Conservation (phyloP, 2,113 vertebrate genomes). For the Platysteira castanea region DNA sequence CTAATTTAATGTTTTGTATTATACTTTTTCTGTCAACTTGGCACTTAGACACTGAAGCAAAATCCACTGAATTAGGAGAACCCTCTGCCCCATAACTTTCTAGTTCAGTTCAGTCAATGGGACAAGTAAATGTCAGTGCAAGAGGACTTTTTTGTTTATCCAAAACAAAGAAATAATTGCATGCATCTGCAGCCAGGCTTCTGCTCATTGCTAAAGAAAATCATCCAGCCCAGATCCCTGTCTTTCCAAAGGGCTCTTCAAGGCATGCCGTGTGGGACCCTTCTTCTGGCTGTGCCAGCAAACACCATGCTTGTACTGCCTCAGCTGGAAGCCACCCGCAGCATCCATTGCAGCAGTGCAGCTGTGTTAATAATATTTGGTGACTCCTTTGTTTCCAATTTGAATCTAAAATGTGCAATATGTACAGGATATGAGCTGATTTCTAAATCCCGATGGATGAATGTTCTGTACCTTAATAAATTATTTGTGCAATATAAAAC, state of each 20-base stretch:
- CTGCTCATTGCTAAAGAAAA: background rate
- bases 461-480: constrained; percentile 64
- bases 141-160: background rate
- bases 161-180: background rate
- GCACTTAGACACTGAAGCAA: background rate
- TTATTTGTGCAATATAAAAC: constrained; percentile 55
- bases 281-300: background rate
- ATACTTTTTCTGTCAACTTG: background rate
- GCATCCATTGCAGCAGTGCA: constrained; percentile 20
- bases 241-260: background rate
- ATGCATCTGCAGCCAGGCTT: background rate
- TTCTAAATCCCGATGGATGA: constrained; percentile 38
- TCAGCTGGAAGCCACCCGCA: constrained; percentile 34
- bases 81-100: rapidly evolving
- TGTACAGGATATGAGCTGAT: constrained; percentile 32
- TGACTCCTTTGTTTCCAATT: constrained; percentile 36
- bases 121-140: background rate
- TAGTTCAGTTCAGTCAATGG: background rate
- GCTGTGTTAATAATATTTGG: constrained; percentile 59
- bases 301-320: background rate
- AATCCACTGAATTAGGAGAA: background rate
- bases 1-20: background rate
- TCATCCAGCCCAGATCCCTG: background rate
- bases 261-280: background rate
- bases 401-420: constrained; percentile 40